Evolutionary conservation across 2,888 invertebrate genomes (phyloP).

Genomic region (Drosophila kambysellisi): DNA sequence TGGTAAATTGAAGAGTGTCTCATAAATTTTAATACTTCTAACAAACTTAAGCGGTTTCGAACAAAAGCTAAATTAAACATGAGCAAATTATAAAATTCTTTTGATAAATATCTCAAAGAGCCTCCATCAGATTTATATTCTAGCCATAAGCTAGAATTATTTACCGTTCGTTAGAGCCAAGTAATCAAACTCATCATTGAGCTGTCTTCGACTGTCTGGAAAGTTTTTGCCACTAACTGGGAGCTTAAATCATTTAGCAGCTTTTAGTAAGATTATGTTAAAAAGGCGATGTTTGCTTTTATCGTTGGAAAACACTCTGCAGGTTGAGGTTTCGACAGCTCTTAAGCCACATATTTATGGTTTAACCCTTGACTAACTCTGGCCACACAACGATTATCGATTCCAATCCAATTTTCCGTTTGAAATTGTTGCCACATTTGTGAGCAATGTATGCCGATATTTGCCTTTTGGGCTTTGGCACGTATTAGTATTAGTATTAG

Average conservation of each 20-base stretch:
- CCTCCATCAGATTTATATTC: not conserved
- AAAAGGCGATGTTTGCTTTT: not conserved
- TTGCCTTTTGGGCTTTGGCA: conserved; percentile 29
- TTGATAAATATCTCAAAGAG: not conserved
- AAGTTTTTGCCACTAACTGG: not conserved
- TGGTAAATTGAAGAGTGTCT: not conserved
- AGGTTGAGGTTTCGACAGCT: conserved; percentile 1
- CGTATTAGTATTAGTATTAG: conserved; percentile 34
- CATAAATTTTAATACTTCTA: not conserved
- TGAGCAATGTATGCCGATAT: conserved; percentile 17
- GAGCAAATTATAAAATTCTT: not conserved
- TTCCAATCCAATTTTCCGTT: conserved; percentile 2
- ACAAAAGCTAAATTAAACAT: not conserved
- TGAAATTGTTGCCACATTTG: conserved; percentile 17
- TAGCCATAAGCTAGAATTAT: not conserved
- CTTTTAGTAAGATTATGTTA: not conserved
- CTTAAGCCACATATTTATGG: conserved; percentile 9
- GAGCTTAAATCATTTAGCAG: conserved; percentile 6
- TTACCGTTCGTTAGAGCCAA: not conserved
- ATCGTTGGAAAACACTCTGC: not conserved
- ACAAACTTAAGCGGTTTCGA: not conserved
- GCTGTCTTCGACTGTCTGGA: not conserved
- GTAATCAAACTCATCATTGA: not conserved
- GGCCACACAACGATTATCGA: conserved; percentile 10
- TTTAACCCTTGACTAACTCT: not conserved